These are phyloP conservation scores for Popillia japonica DNA, from an alignment of 1,140 invertebrate genomes.

Conservation along the genomic window DNA sequence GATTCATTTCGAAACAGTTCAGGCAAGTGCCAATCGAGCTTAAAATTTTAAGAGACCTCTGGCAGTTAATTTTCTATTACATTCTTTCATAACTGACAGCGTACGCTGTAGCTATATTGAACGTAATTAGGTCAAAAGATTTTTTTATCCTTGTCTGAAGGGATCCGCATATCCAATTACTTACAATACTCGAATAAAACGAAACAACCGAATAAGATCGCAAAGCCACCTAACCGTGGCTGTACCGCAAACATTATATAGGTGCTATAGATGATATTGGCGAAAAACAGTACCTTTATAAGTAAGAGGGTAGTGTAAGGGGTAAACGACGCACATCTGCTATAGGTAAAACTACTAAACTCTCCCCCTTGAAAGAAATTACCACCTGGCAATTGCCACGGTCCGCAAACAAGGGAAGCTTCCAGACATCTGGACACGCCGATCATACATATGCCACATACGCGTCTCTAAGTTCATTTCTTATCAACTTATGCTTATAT, in stretches of 20 bases:
- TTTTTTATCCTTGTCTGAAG: neutral
- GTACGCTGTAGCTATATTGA: neutral
- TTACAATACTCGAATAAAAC: neutral
- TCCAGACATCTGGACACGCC: conserved; percentile 42
- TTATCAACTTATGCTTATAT: conserved; percentile 24
- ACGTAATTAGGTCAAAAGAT: conserved; percentile 9
- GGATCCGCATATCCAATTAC: neutral
- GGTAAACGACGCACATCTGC: conserved; percentile 53
- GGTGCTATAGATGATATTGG: conserved; percentile 34
- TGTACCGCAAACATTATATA: neutral
- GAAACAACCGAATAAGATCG: neutral
- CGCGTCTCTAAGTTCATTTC: conserved; percentile 32
- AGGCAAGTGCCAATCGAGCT: no score
- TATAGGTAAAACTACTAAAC: conserved; percentile 43
- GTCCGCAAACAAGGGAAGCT: conserved; percentile 57
- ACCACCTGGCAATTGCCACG: conserved; percentile 58
- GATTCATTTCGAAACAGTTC: no score
- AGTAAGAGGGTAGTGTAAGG: conserved; percentile 48
- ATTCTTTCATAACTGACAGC: neutral
- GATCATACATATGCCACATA: conserved; percentile 37
- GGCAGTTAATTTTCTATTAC: no score
- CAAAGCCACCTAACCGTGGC: neutral
- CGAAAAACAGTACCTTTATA: conserved; percentile 36
- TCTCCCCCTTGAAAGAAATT: conserved; percentile 56
- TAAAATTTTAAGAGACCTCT: no score